These are phyloP conservation scores for Hyles vespertilio DNA, from an alignment of 1,140 invertebrate species.

Conservation along the genomic window DNA sequence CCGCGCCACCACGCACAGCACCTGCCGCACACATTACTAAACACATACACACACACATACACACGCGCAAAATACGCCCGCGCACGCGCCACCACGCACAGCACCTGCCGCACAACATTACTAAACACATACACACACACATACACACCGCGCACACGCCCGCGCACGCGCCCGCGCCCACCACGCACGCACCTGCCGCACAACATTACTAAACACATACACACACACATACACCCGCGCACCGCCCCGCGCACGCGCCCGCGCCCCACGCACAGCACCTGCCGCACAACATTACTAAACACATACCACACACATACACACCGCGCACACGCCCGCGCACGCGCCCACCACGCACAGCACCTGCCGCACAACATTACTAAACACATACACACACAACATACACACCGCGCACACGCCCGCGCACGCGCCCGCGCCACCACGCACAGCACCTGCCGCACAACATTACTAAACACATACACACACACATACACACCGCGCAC, in stretches of 20 bases:
- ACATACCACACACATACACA: too few species aligned
- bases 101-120: too few species aligned
- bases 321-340: too few species aligned
- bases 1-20: slow-evolving; percentile 39
- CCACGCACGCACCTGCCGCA: slow-evolving; percentile 36
- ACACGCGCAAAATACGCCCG: slow-evolving; percentile 21
- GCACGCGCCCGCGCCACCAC: slow-evolving; percentile 30
- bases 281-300: too few species aligned
- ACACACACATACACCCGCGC: slow-evolving; percentile 12
- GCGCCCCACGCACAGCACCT: slow-evolving; percentile 19
- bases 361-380: slow-evolving; percentile 35
- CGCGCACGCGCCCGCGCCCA: slow-evolving; percentile 3
- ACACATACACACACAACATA: too few species aligned
- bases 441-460: too few species aligned
- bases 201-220: too few species aligned
- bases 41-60: too few species aligned
- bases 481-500: too few species aligned
- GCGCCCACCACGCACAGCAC: slow-evolving; percentile 35
- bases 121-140: too few species aligned
- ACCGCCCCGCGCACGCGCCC: slow-evolving; percentile 31
- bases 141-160: too few species aligned
- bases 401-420: slow-evolving; percentile 30
- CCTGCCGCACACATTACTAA: slow-evolving; percentile 36
- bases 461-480: too few species aligned
- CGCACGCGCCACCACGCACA: slow-evolving; percentile 17